Conservation (phyloP, 2,113 vertebrate genomes). For the Alexandromys fortis region DNA sequence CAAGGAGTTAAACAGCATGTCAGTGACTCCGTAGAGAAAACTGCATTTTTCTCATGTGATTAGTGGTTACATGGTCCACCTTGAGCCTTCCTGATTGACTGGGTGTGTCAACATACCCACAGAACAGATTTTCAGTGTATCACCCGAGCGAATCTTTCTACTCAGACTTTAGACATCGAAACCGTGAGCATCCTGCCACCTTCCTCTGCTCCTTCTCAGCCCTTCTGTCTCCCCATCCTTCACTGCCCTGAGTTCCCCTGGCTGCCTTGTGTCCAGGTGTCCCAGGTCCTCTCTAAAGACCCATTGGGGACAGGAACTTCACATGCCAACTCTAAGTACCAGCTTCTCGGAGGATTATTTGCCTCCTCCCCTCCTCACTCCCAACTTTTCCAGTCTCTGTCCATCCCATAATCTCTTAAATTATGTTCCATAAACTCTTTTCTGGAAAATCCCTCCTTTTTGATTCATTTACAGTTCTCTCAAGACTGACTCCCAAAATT, state of each 20-base stretch:
- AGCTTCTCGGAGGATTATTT: neutral
- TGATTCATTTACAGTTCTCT: slow-evolving; percentile 27
- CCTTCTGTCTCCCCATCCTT: too few relatives aligned
- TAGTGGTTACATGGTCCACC: neutral
- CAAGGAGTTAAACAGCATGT: neutral
- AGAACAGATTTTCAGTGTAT: neutral
- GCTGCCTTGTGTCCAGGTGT: neutral
- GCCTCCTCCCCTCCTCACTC: neutral
- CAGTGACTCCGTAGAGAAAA: neutral
- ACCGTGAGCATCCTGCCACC: too few relatives aligned
- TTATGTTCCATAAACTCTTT: neutral
- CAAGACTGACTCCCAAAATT: slow-evolving; percentile 35
- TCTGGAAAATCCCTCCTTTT: slow-evolving; percentile 17
- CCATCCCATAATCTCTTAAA: neutral
- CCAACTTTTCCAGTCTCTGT: neutral
- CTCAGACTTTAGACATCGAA: neutral
- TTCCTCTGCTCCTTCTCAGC: neutral
- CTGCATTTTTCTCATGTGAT: neutral
- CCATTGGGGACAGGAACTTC: neutral
- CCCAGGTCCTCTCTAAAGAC: neutral
- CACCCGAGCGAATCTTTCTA: neutral
- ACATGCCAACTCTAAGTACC: neutral
- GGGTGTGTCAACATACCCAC: neutral
- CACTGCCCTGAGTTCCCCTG: neutral
- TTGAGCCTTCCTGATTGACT: neutral